Evolutionary conservation across 2,797 vertebrate species (phyloP).

Genomic region (Myotis pilosus): DNA sequence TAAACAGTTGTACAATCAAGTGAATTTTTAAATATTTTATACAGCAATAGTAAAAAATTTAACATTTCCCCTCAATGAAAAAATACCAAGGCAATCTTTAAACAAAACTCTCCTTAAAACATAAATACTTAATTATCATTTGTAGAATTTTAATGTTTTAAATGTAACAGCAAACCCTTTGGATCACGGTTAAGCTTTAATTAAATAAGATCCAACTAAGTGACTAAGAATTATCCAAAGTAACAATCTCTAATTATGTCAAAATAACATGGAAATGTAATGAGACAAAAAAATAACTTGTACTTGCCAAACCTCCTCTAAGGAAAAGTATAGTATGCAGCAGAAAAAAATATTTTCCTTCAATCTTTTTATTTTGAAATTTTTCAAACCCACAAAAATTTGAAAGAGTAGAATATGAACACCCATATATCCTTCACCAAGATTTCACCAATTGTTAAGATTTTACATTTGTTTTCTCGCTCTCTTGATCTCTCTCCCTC

Average conservation of each 20-base stretch:
- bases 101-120: constrained; percentile 30
- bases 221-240: neutral
- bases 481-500: neutral
- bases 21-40: neutral
- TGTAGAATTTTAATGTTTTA: neutral
- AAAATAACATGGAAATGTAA: constrained; percentile 7
- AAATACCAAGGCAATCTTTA: neutral
- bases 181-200: neutral
- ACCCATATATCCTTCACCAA: neutral
- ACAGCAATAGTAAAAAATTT: neutral
- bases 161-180: neutral
- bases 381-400: constrained; percentile 10
- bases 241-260: neutral
- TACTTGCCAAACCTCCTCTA: constrained; percentile 16
- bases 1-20: neutral
- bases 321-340: neutral
- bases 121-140: neutral
- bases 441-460: neutral
- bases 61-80: neutral
- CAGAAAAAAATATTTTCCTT: constrained; percentile 1
- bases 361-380: neutral
- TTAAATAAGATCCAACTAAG: neutral
- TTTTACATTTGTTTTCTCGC: neutral
- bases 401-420: neutral
- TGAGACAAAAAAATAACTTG: neutral